Conservation (phyloP, 2,113 vertebrate species). For the Equus quagga region DNA sequence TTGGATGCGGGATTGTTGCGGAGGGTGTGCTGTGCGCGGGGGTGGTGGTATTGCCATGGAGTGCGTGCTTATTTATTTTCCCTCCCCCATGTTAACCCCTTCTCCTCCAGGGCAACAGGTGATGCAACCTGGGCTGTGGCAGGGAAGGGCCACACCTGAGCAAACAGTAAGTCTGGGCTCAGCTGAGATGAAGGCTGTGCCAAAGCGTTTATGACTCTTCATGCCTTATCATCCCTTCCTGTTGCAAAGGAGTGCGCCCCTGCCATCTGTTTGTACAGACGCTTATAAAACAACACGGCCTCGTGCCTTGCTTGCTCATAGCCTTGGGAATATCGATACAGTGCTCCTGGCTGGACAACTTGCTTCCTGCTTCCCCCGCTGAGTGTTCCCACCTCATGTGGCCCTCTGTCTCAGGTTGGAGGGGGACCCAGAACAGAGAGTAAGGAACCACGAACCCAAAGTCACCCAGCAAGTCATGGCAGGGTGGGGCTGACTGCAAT, state of each 20-base stretch:
- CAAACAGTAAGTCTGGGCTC: conserved; percentile 51
- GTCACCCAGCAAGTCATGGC: background rate
- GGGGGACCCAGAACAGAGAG: background rate
- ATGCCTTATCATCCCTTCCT: conserved; percentile 56
- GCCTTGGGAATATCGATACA: conserved; percentile 41
- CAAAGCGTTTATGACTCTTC: conserved; percentile 28
- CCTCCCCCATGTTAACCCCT: conserved; percentile 43
- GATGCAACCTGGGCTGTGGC: background rate
- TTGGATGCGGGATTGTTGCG: background rate
- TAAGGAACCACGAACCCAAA: background rate
- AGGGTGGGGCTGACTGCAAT: background rate
- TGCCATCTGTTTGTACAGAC: conserved; percentile 73
- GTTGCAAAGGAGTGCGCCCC: background rate
- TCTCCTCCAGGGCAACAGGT: background rate
- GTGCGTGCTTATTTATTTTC: background rate
- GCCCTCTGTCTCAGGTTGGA: background rate
- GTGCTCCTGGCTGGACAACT: background rate
- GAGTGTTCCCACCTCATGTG: background rate
- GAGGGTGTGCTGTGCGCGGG: background rate
- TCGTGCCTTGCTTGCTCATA: background rate
- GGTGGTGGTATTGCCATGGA: background rate
- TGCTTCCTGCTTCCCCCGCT: conserved; percentile 39
- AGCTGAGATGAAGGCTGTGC: conserved; percentile 17
- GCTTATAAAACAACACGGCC: conserved; percentile 29
- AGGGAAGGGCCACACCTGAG: conserved; percentile 69